These are phyloP conservation scores for Rhinopomastus cyanomelas DNA, from an alignment of 2,113 vertebrate species.

Conservation along the genomic window DNA sequence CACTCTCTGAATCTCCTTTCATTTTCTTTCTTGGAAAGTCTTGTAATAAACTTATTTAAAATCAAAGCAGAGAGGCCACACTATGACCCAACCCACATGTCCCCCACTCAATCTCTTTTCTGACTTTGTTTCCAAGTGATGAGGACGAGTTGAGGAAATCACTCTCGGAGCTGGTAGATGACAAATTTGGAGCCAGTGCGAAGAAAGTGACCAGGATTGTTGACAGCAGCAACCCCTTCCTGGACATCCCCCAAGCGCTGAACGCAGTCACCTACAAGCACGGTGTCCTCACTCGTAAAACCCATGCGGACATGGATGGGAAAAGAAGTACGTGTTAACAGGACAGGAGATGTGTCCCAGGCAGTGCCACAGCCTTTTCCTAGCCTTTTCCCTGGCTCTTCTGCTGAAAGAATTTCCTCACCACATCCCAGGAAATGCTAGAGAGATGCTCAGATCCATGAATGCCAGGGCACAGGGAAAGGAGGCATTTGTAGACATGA, in stretches of 20 bases:
- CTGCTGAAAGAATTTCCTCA: not conserved
- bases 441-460: not conserved
- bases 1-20: not conserved
- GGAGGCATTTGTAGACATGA: not conserved
- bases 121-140: slow-evolving; percentile 80
- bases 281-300: slow-evolving; percentile 91
- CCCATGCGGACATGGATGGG: slow-evolving; percentile 95
- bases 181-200: slow-evolving; percentile 88
- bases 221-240: slow-evolving; percentile 94
- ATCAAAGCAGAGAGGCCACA: not conserved
- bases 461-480: not conserved
- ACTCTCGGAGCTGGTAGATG: slow-evolving; percentile 95
- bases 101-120: not conserved
- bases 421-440: not conserved
- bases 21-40: not conserved
- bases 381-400: not conserved
- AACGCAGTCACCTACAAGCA: slow-evolving; percentile 95
- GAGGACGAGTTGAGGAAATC: slow-evolving; percentile 97
- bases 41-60: not conserved
- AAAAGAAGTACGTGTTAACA: slow-evolving; percentile 87
- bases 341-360: not conserved
- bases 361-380: not conserved
- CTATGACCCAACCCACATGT: not conserved
- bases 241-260: slow-evolving; percentile 89
- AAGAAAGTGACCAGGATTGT: slow-evolving; percentile 93